These are phyloP conservation scores for Zosterops pallidus DNA, from an alignment of 2,113 vertebrate species.

Conservation along the genomic window DNA sequence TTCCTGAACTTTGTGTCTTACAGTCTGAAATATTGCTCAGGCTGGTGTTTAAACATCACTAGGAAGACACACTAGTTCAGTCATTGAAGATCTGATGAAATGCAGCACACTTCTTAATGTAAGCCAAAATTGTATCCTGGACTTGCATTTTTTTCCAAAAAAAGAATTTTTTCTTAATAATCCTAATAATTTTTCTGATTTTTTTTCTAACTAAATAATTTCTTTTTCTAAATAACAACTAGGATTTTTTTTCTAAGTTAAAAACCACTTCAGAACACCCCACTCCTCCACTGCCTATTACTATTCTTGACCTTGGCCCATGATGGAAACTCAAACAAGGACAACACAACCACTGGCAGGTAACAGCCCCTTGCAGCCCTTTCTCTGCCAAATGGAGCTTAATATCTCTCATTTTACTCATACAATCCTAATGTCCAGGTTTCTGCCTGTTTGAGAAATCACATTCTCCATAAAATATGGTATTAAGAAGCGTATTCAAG, in stretches of 20 bases:
- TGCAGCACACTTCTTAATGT: neutral
- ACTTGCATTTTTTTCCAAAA: neutral
- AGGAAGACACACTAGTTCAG: neutral
- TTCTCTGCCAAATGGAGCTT: neutral
- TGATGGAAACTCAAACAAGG: neutral
- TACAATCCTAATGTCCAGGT: neutral
- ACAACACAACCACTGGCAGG: neutral
- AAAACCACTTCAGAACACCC: neutral
- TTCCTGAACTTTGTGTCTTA: neutral
- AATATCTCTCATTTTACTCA: neutral
- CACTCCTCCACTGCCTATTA: rapidly evolving
- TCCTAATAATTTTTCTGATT: too few relatives aligned
- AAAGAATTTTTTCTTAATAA: too few relatives aligned
- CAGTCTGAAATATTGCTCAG: neutral
- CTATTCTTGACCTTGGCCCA: neutral
- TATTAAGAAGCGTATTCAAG: neutral
- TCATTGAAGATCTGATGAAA: neutral
- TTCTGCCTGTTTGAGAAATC: neutral
- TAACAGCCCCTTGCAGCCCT: neutral
- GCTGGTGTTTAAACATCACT: neutral
- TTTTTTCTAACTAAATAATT: too few relatives aligned
- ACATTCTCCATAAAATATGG: neutral
- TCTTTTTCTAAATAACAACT: neutral
- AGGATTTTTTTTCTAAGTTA: neutral
- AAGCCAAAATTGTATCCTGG: neutral